Percentiles rank a stretch among this genome's conserved stretches.
Conservation (phyloP, 1,140 invertebrate species). For the Drosophila albomicans region DNA sequence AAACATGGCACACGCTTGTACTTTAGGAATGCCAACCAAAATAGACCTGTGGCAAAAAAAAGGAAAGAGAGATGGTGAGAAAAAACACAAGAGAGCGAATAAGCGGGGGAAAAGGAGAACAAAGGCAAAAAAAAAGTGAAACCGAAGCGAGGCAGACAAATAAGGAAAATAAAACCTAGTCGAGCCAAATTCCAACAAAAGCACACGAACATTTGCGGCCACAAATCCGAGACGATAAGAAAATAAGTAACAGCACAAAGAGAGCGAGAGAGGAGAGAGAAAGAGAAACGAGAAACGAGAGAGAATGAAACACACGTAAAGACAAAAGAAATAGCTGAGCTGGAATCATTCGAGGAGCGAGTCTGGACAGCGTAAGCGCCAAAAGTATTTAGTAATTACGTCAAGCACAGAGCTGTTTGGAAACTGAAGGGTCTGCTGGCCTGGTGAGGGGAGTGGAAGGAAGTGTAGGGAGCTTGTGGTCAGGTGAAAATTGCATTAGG, state of each 20-base stretch:
- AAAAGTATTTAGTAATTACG: constrained; percentile 83
- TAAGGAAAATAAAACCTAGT: constrained; percentile 74
- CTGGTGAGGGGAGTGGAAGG: neutral
- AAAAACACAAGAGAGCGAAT: constrained; percentile 4
- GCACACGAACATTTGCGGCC: constrained; percentile 79
- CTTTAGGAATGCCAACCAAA: constrained; percentile 76
- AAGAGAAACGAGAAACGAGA: constrained; percentile 5
- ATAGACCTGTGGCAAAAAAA: constrained; percentile 67
- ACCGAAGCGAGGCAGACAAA: constrained; percentile 73
- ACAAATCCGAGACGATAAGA: constrained; percentile 81
- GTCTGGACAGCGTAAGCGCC: constrained; percentile 57
- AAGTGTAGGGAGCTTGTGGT: neutral
- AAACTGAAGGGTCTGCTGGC: constrained; percentile 1
- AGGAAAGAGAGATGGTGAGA: neutral
- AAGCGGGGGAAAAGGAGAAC: constrained; percentile 21
- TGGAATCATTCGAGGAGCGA: constrained; percentile 30
- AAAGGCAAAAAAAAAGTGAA: constrained; percentile 38
- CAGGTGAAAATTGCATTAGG: constrained; percentile 79
- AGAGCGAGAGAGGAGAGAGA: constrained; percentile 5
- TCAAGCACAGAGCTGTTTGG: constrained; percentile 43
- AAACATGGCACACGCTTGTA: constrained; percentile 82
- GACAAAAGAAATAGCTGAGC: constrained; percentile 46
- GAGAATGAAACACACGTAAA: constrained; percentile 20
- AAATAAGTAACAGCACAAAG: constrained; percentile 69
- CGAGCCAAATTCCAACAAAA: constrained; percentile 79